These are phyloP conservation scores for Equus przewalskii DNA, from an alignment of 2,113 vertebrate genomes.

Conservation along the genomic window DNA sequence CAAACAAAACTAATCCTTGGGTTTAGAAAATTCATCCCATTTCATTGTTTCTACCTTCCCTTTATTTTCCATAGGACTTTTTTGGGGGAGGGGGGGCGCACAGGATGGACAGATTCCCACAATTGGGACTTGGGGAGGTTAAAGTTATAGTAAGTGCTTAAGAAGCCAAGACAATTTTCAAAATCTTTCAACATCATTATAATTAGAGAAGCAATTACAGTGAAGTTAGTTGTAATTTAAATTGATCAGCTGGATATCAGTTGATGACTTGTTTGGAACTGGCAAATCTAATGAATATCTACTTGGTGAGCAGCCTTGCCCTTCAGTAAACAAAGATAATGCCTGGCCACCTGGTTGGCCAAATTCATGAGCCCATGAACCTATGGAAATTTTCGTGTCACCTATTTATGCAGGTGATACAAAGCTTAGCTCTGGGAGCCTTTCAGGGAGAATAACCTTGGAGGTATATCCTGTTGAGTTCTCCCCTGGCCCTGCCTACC, in stretches of 20 bases:
- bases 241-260: slow-evolving; percentile 52
- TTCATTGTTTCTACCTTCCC: not conserved
- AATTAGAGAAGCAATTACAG: slow-evolving; percentile 41
- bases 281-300: slow-evolving; percentile 59
- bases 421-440: not conserved
- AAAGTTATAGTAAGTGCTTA: not conserved
- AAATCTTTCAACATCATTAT: slow-evolving; percentile 38
- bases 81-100: not conserved
- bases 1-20: not conserved
- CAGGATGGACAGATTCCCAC: not conserved
- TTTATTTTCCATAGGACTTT: not conserved
- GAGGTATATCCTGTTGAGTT: not conserved
- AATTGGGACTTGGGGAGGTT: not conserved
- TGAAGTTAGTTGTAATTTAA: slow-evolving; percentile 48
- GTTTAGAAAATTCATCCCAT: slow-evolving; percentile 9
- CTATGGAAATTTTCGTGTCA: not conserved
- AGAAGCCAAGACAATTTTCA: slow-evolving; percentile 46
- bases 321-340: slow-evolving; percentile 60
- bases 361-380: not conserved
- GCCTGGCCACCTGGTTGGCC: not conserved
- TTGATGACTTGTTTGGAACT: slow-evolving; percentile 62
- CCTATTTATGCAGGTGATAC: not conserved
- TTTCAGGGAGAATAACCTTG: not conserved
- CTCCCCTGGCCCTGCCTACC: not conserved
- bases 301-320: slow-evolving; percentile 47